Conservation (phyloP, 2,797 vertebrate genomes). For the Amblyopsis hoosieri region DNA sequence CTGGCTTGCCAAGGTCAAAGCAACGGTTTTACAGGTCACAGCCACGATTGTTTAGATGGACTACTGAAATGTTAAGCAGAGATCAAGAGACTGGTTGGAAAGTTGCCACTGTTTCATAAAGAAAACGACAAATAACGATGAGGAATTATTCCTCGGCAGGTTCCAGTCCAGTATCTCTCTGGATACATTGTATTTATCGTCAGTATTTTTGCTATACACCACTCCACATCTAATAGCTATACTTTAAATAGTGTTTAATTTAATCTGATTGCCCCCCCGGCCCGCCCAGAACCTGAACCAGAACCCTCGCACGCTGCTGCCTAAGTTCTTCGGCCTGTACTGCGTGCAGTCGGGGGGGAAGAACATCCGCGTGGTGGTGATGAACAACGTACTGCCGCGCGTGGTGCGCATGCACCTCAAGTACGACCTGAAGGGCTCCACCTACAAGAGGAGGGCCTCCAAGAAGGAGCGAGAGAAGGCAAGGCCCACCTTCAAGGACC, state of each 20-base stretch:
- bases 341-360: conserved; percentile 97
- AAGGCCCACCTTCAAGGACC: conserved; percentile 92
- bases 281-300: conserved; percentile 92
- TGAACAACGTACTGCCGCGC: conserved; percentile 96
- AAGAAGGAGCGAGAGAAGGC: conserved; percentile 96
- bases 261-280: too few species aligned
- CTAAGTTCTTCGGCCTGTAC: conserved; percentile 98
- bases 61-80: conserved; percentile 40
- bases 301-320: conserved; percentile 95
- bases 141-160: too few species aligned
- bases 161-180: too few species aligned
- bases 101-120: too few species aligned
- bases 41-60: conserved; percentile 50
- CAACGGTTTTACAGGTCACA: conserved; percentile 39
- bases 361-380: conserved; percentile 96
- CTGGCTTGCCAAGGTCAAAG: conserved; percentile 52
- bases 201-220: too few species aligned
- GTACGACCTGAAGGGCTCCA: conserved; percentile 96
- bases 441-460: conserved; percentile 94
- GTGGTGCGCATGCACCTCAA: conserved; percentile 98
- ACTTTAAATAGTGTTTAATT: too few species aligned
- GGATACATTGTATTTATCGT: too few species aligned
- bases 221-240: too few species aligned
- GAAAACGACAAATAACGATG: too few species aligned
- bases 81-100: conserved; percentile 2